A percentile compares a stretch with the other conserved stretches of the same genome.
Conservation (phyloP, 1,140 invertebrate species). For the Zaprionus lachaisei region DNA sequence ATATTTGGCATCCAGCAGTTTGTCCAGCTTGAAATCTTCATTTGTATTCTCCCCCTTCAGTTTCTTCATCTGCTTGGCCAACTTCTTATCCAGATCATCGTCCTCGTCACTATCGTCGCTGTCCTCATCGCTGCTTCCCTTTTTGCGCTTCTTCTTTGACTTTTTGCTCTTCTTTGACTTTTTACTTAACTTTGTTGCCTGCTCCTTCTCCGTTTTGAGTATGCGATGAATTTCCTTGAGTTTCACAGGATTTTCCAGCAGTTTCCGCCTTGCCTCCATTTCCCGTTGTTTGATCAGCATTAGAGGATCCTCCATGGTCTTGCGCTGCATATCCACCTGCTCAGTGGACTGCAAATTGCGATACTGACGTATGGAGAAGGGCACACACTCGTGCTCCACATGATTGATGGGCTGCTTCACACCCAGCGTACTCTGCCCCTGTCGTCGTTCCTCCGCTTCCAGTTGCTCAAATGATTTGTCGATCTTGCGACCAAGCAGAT, state of each 20-base stretch:
- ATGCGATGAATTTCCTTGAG: slow-evolving; percentile 92
- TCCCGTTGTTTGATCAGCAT: slow-evolving; percentile 93
- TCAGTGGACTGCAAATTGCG: slow-evolving; percentile 82
- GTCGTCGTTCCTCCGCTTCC: slow-evolving; percentile 87
- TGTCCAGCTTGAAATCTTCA: slow-evolving; percentile 62
- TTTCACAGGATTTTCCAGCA: slow-evolving; percentile 96
- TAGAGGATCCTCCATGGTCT: slow-evolving; percentile 95
- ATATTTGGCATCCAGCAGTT: slow-evolving; percentile 72
- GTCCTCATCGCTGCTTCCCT: slow-evolving; percentile 35
- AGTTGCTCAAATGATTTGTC: slow-evolving; percentile 93
- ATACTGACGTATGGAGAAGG: slow-evolving; percentile 88
- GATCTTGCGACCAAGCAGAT: slow-evolving; percentile 93
- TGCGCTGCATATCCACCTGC: slow-evolving; percentile 92
- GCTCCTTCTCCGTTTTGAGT: slow-evolving; percentile 87
- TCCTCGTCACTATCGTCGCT: slow-evolving; percentile 84
- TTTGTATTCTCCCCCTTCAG: slow-evolving; percentile 74
- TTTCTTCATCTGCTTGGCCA: slow-evolving; percentile 85
- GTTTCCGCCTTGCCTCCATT: slow-evolving; percentile 91
- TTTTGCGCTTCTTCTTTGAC: slow-evolving; percentile 55
- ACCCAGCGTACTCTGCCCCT: slow-evolving; percentile 78
- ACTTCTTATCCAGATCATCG: slow-evolving; percentile 85
- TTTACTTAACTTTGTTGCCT: slow-evolving; percentile 86
- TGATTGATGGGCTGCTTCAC: slow-evolving; percentile 87
- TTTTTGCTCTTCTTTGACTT: slow-evolving; percentile 86
- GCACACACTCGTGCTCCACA: slow-evolving; percentile 91